These are phyloP conservation scores for Pentamera pediparva DNA, from an alignment of 53 echinoderm and acorn worm genomes.

Conservation along the genomic window DNA sequence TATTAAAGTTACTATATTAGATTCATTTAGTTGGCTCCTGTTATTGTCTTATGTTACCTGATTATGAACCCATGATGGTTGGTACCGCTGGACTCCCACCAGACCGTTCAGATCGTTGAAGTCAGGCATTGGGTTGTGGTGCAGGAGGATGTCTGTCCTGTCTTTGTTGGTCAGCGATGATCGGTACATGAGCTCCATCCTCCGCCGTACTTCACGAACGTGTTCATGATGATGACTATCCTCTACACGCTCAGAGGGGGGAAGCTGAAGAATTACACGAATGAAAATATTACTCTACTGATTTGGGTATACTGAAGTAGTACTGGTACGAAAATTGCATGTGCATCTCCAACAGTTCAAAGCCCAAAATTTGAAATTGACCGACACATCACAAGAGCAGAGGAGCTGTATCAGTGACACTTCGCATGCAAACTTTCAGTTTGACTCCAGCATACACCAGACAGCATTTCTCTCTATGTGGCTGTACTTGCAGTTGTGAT, in stretches of 20 bases:
- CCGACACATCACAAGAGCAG: too few species aligned
- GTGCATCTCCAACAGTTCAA: neutral
- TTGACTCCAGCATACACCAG: too few species aligned
- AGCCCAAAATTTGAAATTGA: neutral
- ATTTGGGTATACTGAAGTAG: neutral
- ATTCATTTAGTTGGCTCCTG: too few species aligned
- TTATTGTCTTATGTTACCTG: too few species aligned
- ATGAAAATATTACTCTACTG: neutral
- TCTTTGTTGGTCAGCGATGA: constrained; percentile 76
- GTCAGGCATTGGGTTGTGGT: constrained; percentile 95
- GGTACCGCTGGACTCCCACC: constrained; percentile 80
- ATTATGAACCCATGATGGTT: constrained; percentile 82
- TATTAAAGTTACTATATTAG: too few species aligned
- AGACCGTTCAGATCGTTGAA: constrained; percentile 72
- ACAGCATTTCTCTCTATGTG: too few species aligned
- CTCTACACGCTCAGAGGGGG: constrained; percentile 73
- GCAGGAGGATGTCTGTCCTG: constrained; percentile 72
- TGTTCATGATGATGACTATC: constrained; percentile 78
- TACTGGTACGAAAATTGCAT: neutral
- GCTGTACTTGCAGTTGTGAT: too few species aligned
- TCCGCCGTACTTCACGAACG: constrained; percentile 70
- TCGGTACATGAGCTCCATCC: constrained; percentile 90
- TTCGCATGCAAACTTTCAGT: too few species aligned
- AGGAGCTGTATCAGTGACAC: too few species aligned
- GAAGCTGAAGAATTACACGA: constrained; percentile 49